A percentile compares a stretch with the other conserved stretches of the same genome.
phyloP scores from a whole-genome alignment of 2,888 invertebrate genomes.

The Cryptocephalus primarius region DNA sequence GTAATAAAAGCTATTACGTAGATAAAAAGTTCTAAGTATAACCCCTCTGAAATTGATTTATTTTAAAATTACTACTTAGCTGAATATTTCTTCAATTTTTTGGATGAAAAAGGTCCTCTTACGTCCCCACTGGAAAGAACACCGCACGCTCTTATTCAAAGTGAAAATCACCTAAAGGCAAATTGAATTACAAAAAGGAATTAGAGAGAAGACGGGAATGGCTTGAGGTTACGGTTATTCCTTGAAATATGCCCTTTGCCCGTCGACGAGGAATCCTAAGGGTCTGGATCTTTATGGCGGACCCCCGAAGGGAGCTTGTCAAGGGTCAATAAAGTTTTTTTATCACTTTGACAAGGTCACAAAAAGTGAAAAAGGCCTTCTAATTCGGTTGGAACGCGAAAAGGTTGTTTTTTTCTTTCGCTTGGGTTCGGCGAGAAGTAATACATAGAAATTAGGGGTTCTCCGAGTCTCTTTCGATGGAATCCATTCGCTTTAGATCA shows the following conservation, averaged over 20 bases:
- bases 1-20: too few relatives aligned
- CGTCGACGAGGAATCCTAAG: conserved; percentile 2
- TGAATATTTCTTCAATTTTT: too few relatives aligned
- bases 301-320: conserved; percentile 5
- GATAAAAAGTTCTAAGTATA: too few relatives aligned
- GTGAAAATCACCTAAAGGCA: conserved; percentile 20
- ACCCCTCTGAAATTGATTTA: too few relatives aligned
- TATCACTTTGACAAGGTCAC: conserved; percentile 1
- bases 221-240: conserved; percentile 20
- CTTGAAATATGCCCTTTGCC: conserved; percentile 12
- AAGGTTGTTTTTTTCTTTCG: background rate
- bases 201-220: conserved; percentile 14
- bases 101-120: too few relatives aligned
- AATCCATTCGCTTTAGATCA: too few relatives aligned
- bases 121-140: too few relatives aligned
- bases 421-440: too few relatives aligned
- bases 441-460: too few relatives aligned
- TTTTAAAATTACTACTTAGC: too few relatives aligned
- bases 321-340: conserved; percentile 8
- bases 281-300: conserved; percentile 6
- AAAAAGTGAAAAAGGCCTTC: too few relatives aligned
- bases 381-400: background rate
- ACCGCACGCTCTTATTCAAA: conserved; percentile 13
- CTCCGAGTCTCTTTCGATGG: too few relatives aligned
- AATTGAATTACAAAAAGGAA: conserved; percentile 21